These are phyloP conservation scores for Melieria picta DNA, from an alignment of 2,888 invertebrate species.

Conservation along the genomic window DNA sequence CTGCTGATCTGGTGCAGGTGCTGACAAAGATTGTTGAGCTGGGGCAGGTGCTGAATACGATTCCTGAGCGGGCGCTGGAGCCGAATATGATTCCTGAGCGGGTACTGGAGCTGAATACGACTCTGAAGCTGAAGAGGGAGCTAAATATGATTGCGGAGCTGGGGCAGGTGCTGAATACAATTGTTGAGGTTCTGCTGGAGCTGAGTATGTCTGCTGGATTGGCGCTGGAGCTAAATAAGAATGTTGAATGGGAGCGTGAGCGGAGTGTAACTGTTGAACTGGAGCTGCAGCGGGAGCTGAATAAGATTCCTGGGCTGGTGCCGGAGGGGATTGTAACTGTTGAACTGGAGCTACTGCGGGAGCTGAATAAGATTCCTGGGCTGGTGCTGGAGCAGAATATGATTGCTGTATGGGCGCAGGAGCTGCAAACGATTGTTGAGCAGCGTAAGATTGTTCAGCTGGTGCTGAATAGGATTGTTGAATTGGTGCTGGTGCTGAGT, in stretches of 20 bases:
- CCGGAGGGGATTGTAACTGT: not conserved
- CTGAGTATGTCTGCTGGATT: conserved; percentile 3
- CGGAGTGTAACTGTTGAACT: not conserved
- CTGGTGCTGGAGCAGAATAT: conserved; percentile 18
- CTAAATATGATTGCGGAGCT: conserved; percentile 2
- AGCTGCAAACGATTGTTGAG: conserved; percentile 8
- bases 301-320: conserved; percentile 18
- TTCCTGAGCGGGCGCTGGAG: not conserved
- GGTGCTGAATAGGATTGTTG: conserved; percentile 23
- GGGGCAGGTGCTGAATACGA: conserved; percentile 5
- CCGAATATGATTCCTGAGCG: conserved; percentile 31
- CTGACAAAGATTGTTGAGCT: conserved; percentile 2
- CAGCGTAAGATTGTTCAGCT: conserved; percentile 1
- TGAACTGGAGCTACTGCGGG: not conserved
- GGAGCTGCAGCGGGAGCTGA: not conserved
- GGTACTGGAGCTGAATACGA: conserved; percentile 15
- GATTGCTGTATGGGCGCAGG: conserved; percentile 26
- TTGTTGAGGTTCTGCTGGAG: conserved; percentile 3
- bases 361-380: conserved; percentile 14
- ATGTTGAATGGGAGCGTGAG: not conserved
- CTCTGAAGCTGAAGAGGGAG: conserved; percentile 28
- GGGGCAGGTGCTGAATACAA: not conserved
- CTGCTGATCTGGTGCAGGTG: not conserved
- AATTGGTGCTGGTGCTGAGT: not conserved
- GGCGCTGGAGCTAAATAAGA: conserved; percentile 9